A percentile compares a stretch with the other conserved stretches of the same genome.
phyloP scores from a whole-genome alignment of 2,888 invertebrate genomes.

The Phlogophora meticulosa region DNA sequence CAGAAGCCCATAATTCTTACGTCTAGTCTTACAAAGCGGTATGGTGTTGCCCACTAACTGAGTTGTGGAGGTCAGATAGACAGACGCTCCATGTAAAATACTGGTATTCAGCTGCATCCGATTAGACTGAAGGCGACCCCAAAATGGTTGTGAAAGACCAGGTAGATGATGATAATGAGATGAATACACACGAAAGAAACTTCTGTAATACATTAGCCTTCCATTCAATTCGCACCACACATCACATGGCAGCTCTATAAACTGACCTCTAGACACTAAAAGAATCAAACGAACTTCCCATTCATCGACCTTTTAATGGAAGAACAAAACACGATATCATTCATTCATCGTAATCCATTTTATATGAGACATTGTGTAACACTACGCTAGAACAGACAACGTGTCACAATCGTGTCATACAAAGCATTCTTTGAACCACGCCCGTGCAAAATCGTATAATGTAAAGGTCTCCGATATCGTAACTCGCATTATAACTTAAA shows the following conservation, averaged over 20 bases:
- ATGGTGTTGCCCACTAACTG: too few relatives aligned
- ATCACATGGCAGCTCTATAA: neutral
- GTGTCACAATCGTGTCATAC: constrained; percentile 59
- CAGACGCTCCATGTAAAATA: too few relatives aligned
- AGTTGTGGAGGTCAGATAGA: too few relatives aligned
- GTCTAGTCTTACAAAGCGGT: too few relatives aligned
- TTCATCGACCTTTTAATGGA: constrained; percentile 46
- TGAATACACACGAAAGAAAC: neutral
- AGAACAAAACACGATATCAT: constrained; percentile 41
- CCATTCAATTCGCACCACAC: constrained; percentile 5
- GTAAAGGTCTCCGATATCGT: constrained; percentile 66
- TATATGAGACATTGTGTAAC: constrained; percentile 46
- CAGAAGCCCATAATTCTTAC: too few relatives aligned
- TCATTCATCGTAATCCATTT: constrained; percentile 51
- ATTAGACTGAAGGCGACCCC: too few relatives aligned
- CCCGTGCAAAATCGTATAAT: constrained; percentile 66
- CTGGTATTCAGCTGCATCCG: too few relatives aligned
- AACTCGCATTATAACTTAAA: constrained; percentile 57
- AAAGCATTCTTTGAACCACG: constrained; percentile 62
- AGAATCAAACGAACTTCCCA: constrained; percentile 26
- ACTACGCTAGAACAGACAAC: constrained; percentile 51
- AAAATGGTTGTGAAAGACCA: too few relatives aligned
- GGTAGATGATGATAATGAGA: too few relatives aligned
- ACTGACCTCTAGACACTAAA: constrained; percentile 28
- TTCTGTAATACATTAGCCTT: neutral